Base-by-base conservation (phyloP, 2,888 invertebrate species). In the Carcina quercana region DNA sequence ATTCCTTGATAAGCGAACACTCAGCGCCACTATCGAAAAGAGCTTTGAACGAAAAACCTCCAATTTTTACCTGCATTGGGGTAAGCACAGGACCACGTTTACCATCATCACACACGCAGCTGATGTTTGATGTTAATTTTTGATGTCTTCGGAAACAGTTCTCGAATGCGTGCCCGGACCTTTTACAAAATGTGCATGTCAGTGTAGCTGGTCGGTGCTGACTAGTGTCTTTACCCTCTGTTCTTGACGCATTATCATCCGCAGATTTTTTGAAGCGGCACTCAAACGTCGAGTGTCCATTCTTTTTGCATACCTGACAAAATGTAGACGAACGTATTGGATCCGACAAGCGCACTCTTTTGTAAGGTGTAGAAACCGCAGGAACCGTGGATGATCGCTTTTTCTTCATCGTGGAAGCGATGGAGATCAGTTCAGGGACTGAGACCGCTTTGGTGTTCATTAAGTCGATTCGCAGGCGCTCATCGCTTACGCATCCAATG, bases 401-500 rank as follows among this genome's bases (percentile, higher is more conserved):
- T 7, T 5, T 7, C 7, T 7, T 28, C 40, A 17, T 7, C 7
- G 17, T 5, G 7, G 17, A 17, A 5, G 53, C 56, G 3, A 55
- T 40, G 0, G 53, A 53, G 13, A 50, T 50, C 0, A 52, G 22
- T 24, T 52, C 52, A 1, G 50, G 50, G 0, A 52, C 48, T 1
- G 46, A 32, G 0, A 35, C 38, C 0, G 50, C 47, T 14, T 43
- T 37, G 2, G 44, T 38, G 30, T 48, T 57, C 13, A 54, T 13
- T 10, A 52, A 25, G 29, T 53, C 51, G 5, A 51, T 51, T 3
- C 52, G 29, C 1, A 58, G 29, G 0, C 47, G 43, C 12, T 45
- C 52, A 25, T 58, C 55, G 5, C 25, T 28, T n/a, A 53, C 25
- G 14, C 40, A 37, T 10, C 53, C 53, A 14, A 56, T 53, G 2